Conservation (phyloP, 1,140 invertebrate genomes). For the Lamellibrachia luymesi region DNA sequence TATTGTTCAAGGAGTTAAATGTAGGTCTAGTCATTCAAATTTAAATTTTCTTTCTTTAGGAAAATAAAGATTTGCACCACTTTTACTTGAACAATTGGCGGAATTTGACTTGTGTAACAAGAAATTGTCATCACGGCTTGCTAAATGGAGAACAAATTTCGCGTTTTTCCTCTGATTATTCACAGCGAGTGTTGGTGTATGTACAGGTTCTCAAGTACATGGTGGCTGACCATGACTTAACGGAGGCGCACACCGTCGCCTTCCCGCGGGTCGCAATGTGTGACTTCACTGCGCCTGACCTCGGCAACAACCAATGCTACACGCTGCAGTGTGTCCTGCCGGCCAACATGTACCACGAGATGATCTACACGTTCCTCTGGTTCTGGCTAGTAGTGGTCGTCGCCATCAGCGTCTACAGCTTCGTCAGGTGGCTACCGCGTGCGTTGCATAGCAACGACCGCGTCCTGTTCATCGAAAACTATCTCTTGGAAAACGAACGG, state of each 20-base stretch:
- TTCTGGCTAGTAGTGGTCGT: slow-evolving; percentile 62
- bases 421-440: slow-evolving; percentile 48
- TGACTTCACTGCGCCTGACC: slow-evolving; percentile 47
- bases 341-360: slow-evolving; percentile 63
- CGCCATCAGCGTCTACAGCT: slow-evolving; percentile 33
- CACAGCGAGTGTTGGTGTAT: too few species aligned
- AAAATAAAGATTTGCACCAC: too few species aligned
- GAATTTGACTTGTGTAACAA: too few species aligned
- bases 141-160: too few species aligned
- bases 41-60: too few species aligned
- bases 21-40: too few species aligned
- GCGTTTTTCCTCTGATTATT: too few species aligned
- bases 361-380: too few species aligned
- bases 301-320: slow-evolving; percentile 59
- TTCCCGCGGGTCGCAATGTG: slow-evolving; percentile 40
- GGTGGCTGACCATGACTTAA: slow-evolving; percentile 39
- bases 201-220: slow-evolving; percentile 36
- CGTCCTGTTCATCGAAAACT: slow-evolving; percentile 22
- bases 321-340: slow-evolving; percentile 62
- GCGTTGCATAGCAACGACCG: not conserved
- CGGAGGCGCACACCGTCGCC: too few species aligned
- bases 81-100: too few species aligned
- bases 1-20: too few species aligned
- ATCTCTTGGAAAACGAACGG: not conserved
- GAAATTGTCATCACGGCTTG: too few species aligned